Conservation (phyloP, 2,113 vertebrate species). For the Pituophis catenifer region DNA sequence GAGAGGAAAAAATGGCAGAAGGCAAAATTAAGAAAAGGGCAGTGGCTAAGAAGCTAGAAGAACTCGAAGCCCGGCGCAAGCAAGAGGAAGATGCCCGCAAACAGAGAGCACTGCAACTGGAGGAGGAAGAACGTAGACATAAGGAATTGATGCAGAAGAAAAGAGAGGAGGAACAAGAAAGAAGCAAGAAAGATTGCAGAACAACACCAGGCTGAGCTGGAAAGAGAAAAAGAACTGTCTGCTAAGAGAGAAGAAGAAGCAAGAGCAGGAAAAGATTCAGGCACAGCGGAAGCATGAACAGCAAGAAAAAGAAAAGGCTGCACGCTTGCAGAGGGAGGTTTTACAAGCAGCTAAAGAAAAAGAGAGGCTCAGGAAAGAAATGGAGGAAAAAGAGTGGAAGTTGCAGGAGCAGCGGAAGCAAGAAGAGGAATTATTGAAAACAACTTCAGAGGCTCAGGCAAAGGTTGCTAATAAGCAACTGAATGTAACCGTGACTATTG, state of each 20-base stretch:
- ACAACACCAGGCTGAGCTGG: conserved; percentile 66
- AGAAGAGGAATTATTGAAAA: conserved; percentile 47
- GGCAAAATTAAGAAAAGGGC: too few relatives aligned
- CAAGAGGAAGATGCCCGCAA: too few relatives aligned
- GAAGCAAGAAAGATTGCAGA: conserved; percentile 69
- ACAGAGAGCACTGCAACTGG: too few relatives aligned
- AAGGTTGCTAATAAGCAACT: conserved; percentile 10
- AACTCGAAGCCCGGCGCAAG: too few relatives aligned
- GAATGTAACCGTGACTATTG: conserved; percentile 56
- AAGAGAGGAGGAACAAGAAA: conserved; percentile 82
- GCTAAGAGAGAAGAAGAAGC: conserved; percentile 66
- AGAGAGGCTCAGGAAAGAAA: conserved; percentile 70
- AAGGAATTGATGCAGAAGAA: conserved; percentile 79
- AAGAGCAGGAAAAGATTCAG: conserved; percentile 68
- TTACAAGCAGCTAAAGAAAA: conserved; percentile 50
- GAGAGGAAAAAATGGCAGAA: too few relatives aligned
- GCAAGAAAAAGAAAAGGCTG: conserved; percentile 76
- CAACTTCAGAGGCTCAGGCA: conserved; percentile 31
- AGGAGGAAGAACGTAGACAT: conserved; percentile 82
- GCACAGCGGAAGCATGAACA: conserved; percentile 70
- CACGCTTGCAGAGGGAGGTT: conserved; percentile 73
- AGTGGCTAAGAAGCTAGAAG: too few relatives aligned
- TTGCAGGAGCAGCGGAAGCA: conserved; percentile 55
- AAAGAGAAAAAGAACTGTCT: conserved; percentile 64
- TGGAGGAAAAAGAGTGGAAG: conserved; percentile 73